Percentiles rank a stretch among this genome's conserved stretches.
Conservation (phyloP, 1,140 invertebrate genomes). For the Magallana gigas region DNA sequence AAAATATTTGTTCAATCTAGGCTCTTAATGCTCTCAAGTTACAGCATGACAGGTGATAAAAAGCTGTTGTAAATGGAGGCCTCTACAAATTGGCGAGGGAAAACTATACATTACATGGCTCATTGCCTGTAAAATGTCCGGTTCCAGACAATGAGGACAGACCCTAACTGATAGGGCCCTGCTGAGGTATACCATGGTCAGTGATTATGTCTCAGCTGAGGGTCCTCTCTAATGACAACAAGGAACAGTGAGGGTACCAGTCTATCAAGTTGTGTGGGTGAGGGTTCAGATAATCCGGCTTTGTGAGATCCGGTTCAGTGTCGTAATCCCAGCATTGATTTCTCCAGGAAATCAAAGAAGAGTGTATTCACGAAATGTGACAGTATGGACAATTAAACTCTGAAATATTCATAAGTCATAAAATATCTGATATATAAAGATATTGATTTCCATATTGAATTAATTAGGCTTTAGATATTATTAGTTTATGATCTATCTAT, state of each 20-base stretch:
- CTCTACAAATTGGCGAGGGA: slow-evolving; percentile 3
- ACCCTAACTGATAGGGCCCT: background rate
- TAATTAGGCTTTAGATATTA: background rate
- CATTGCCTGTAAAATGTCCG: slow-evolving; percentile 9
- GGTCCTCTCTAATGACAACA: background rate
- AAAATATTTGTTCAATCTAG: slow-evolving; percentile 15
- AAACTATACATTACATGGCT: slow-evolving; percentile 1
- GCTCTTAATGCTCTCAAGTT: background rate
- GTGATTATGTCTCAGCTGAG: background rate
- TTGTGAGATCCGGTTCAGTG: background rate
- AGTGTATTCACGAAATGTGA: background rate
- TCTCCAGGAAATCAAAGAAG: background rate
- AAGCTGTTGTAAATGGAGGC: background rate
- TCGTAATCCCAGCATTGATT: background rate
- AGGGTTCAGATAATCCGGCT: background rate
- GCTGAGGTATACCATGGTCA: background rate
- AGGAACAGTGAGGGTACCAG: background rate
- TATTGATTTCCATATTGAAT: slow-evolving; percentile 7
- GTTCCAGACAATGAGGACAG: background rate
- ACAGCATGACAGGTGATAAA: background rate
- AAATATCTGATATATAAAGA: background rate
- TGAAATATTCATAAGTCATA: background rate
- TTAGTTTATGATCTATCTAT: background rate
- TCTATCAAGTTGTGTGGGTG: too few relatives aligned
- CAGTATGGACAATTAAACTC: background rate